These are phyloP conservation scores for Melinopterus prodromus DNA, from an alignment of 2,888 invertebrate species.

Conservation along the genomic window DNA sequence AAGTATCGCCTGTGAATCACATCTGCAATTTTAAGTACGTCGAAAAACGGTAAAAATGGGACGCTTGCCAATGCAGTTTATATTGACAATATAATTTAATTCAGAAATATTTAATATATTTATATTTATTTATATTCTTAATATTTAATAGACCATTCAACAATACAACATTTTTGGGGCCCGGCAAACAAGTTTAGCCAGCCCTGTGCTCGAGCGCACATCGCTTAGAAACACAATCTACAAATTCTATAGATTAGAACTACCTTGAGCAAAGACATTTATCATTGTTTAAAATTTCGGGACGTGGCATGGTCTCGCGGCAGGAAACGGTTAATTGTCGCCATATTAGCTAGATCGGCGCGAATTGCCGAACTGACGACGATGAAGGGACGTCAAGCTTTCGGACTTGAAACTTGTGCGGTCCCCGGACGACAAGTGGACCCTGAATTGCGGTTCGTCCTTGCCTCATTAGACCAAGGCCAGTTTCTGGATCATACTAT, in stretches of 20 bases:
- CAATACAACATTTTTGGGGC: too few species aligned
- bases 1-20: too few species aligned
- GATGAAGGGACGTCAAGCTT: neutral
- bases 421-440: neutral
- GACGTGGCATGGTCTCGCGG: neutral
- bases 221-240: neutral
- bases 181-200: too few species aligned
- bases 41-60: too few species aligned
- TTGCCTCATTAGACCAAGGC: neutral
- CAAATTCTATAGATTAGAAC: neutral
- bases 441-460: neutral
- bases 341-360: neutral
- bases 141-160: too few species aligned
- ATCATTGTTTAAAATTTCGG: conserved; percentile 4
- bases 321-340: conserved; percentile 4
- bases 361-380: neutral
- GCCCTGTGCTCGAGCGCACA: neutral
- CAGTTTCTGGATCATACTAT: neutral
- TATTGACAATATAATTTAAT: too few species aligned
- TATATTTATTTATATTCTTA: too few species aligned
- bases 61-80: too few species aligned
- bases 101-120: too few species aligned
- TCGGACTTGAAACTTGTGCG: neutral
- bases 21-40: too few species aligned
- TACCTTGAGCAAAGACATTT: neutral